Conservation (phyloP, 1,140 invertebrate species). For the Leguminivora glycinivorella region DNA sequence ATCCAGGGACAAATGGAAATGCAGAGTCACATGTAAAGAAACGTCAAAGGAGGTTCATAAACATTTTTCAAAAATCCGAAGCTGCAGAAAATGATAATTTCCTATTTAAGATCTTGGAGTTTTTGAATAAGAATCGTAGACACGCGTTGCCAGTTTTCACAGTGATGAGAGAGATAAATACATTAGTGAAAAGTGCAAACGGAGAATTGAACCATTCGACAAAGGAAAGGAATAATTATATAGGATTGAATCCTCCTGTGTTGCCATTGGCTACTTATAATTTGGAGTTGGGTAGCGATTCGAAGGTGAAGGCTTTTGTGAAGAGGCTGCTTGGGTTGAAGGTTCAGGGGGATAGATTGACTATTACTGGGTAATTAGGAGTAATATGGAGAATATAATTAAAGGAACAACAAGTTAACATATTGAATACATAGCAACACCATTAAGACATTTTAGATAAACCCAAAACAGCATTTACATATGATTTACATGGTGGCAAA, state of each 20-base stretch:
- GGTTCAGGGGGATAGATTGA: slow-evolving; percentile 43
- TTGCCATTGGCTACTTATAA: slow-evolving; percentile 41
- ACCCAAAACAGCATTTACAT: no score
- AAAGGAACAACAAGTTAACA: no score
- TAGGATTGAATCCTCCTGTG: slow-evolving; percentile 38
- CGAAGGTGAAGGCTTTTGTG: slow-evolving; percentile 40
- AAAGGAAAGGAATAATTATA: slow-evolving; percentile 54
- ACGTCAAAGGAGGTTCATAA: slow-evolving; percentile 50
- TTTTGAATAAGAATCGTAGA: slow-evolving; percentile 43
- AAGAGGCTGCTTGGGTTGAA: slow-evolving; percentile 52
- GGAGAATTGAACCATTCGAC: slow-evolving; percentile 51
- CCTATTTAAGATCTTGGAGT: slow-evolving; percentile 47
- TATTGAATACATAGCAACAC: no score
- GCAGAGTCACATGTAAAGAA: slow-evolving; percentile 26
- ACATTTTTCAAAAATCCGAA: slow-evolving; percentile 38
- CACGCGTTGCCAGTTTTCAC: slow-evolving; percentile 49
- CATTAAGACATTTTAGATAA: no score
- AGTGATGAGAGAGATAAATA: slow-evolving; percentile 55
- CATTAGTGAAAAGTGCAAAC: slow-evolving; percentile 49
- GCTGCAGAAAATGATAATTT: slow-evolving; percentile 43
- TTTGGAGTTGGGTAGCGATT: slow-evolving; percentile 46
- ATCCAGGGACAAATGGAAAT: neutral
- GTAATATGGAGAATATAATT: neutral
- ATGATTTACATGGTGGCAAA: no score
- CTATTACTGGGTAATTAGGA: slow-evolving; percentile 41